Base-by-base conservation (phyloP, 2,888 invertebrate genomes). In the Ligdia adustata region DNA sequence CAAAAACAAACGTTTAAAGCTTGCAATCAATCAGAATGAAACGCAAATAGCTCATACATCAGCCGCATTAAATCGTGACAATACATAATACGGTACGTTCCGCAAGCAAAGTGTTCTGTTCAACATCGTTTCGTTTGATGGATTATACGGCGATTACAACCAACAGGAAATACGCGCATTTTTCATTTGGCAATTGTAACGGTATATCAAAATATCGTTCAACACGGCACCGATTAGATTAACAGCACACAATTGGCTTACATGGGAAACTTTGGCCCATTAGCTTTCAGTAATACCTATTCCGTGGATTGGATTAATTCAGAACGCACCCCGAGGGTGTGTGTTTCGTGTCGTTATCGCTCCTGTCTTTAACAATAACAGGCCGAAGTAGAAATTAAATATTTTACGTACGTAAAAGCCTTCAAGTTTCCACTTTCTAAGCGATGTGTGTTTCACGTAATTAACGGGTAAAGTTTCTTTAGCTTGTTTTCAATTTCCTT, bases 141-240 rank as follows among this genome's bases (percentile, higher is more conserved):
- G 84, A 90, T 90, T 83, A 88, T 79, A 76, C 60, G 59, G 71
- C 82, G 82, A 85, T 87, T 88, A 87, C 74, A 62, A 70, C 44
- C 72, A 75, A 79, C 87, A 82, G 87, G 82, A 87, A 86, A 85
- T 83, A 82, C 79, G 77, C 84, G 80, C 82, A 82, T 88, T 86
- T 88, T 88, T 87, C 83, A 86, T 88, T 86, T 79, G 84, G 81
- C 87, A 86, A 86, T 85, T 80, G 86, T 81, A 78, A 75, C 75
- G 66, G 74, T 75, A 74, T 82, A 83, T 84, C 78, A 81, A 80
- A 85, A 83, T 79, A 83, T 78, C 76, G 81, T 75, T 75, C 72
- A 79, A 88, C 86, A 87, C 75, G 76, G 72, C 75, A 73, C 72
- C 83, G 88, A 88, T 89, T 82, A 88, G 88, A 88, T 87, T 87